Conservation (phyloP, 2,888 invertebrate genomes). For the Conomelus anceps region DNA sequence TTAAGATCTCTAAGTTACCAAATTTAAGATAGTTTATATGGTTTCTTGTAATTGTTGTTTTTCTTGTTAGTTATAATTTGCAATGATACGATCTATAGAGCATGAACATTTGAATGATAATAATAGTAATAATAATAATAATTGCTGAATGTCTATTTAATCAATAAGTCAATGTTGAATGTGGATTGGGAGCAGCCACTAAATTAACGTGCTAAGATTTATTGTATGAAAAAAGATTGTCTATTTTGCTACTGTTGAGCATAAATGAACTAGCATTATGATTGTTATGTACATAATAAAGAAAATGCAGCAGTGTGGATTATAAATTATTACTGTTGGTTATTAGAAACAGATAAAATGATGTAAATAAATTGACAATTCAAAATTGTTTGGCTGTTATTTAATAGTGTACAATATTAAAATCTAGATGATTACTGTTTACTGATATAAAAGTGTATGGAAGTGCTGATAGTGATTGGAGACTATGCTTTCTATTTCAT, state of each 20-base stretch:
- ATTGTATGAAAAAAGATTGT: not conserved
- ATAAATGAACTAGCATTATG: not conserved
- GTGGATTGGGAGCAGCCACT: not conserved
- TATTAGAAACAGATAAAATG: not conserved
- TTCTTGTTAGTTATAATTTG: not conserved
- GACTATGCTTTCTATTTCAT: too few species aligned
- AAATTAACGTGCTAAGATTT: not conserved
- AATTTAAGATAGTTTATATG: not conserved
- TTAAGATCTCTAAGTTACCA: too few species aligned
- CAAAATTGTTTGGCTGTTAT: not conserved
- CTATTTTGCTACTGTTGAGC: not conserved
- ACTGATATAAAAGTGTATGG: too few species aligned
- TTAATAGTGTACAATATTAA: too few species aligned
- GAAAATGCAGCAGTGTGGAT: not conserved
- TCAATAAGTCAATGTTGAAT: not conserved
- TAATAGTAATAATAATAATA: not conserved
- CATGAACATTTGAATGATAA: not conserved
- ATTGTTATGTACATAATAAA: not conserved
- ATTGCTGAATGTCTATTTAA: not conserved
- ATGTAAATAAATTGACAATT: not conserved
- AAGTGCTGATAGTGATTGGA: too few species aligned
- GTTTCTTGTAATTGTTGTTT: not conserved
- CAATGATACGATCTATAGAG: not conserved
- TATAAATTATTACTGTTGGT: not conserved
- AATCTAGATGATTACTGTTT: too few species aligned